Conservation (phyloP, 2,113 vertebrate species). For the Hippocampus guttulatus region DNA sequence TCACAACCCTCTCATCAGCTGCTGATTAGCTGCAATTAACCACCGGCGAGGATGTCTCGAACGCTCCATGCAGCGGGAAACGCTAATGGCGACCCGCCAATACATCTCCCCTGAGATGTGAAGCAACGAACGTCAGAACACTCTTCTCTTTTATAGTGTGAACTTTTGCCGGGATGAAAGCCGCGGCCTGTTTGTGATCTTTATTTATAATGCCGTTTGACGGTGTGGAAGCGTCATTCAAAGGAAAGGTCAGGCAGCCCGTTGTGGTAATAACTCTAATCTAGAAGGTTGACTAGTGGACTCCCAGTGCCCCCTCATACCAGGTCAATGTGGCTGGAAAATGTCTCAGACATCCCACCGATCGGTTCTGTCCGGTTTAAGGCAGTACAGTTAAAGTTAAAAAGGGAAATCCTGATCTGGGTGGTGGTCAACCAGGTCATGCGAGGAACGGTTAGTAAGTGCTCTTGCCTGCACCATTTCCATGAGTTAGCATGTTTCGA, state of each 20-base stretch:
- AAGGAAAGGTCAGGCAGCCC: conserved; percentile 71
- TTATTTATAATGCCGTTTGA: conserved; percentile 68
- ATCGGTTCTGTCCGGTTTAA: neutral
- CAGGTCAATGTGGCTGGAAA: neutral
- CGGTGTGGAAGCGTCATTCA: conserved; percentile 59
- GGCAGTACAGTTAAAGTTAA: neutral
- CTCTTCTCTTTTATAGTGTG: conserved; percentile 49
- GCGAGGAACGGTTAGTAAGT: no score
- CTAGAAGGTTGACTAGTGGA: neutral
- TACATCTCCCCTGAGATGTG: neutral
- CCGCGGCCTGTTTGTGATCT: conserved; percentile 65
- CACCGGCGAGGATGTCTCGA: conserved; percentile 5
- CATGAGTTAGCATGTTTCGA: no score
- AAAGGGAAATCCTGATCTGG: neutral
- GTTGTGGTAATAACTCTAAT: conserved; percentile 16
- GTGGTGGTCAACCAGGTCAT: no score
- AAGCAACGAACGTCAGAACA: conserved; percentile 25
- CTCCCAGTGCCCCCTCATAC: neutral
- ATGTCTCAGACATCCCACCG: neutral
- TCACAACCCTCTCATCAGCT: conserved; percentile 33
- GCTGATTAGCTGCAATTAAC: conserved; percentile 40
- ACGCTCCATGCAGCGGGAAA: neutral
- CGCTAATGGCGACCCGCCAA: neutral
- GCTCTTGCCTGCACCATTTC: no score
- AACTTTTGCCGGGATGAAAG: conserved; percentile 75